Conservation (phyloP, 2,888 invertebrate genomes). For the Tanypteryx hageni region DNA sequence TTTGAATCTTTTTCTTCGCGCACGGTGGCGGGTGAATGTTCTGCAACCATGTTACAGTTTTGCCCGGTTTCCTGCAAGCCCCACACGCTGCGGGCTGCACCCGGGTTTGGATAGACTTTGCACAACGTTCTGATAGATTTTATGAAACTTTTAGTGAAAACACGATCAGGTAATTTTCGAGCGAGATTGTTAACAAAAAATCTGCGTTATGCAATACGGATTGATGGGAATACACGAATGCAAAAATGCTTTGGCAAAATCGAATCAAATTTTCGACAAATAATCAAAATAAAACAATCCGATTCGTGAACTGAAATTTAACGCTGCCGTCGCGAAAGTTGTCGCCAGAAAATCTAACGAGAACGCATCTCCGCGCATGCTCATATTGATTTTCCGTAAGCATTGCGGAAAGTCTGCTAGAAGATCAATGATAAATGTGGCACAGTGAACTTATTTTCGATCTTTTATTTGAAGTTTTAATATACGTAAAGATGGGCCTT, state of each 20-base stretch:
- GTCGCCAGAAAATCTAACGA: neutral
- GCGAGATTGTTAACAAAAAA: neutral
- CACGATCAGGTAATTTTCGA: neutral
- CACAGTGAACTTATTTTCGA: neutral
- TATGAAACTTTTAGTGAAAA: neutral
- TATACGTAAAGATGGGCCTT: too few relatives aligned
- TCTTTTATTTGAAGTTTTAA: neutral
- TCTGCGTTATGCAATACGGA: neutral
- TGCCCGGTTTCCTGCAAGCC: constrained; percentile 82
- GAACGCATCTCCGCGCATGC: constrained; percentile 32
- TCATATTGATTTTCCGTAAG: constrained; percentile 41
- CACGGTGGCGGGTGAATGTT: constrained; percentile 75
- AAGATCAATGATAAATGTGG: constrained; percentile 19
- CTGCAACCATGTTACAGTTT: constrained; percentile 87
- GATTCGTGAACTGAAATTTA: neutral
- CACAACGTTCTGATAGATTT: constrained; percentile 74
- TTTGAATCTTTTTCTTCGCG: constrained; percentile 75
- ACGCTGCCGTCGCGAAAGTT: neutral
- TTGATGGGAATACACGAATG: neutral
- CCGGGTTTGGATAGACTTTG: constrained; percentile 89
- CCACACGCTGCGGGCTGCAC: constrained; percentile 94
- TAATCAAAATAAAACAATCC: neutral
- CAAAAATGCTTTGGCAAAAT: neutral
- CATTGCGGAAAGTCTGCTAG: constrained; percentile 25
- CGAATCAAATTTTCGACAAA: neutral